Percentiles rank a stretch among this genome's conserved stretches.
phyloP scores from a whole-genome alignment of 2,113 vertebrate species.

The Tragelaphus imberbis region DNA sequence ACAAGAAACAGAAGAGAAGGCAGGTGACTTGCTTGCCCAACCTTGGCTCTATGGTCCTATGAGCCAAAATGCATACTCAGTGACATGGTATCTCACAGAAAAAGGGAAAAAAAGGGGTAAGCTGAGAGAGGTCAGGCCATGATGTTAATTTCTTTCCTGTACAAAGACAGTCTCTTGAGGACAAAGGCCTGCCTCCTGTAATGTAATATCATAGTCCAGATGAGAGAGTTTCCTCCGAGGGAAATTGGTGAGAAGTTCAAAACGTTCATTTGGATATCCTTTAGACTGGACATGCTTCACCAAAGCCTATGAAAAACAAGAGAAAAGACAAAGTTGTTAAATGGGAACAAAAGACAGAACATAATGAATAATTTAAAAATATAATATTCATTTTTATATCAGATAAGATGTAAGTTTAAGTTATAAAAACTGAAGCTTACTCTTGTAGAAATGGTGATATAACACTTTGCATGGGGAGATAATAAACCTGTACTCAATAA shows the following conservation, averaged over 20 bases:
- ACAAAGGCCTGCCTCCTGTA: constrained; percentile 98
- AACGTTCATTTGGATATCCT: constrained; percentile 98
- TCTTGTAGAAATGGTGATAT: not conserved
- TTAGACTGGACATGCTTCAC: constrained; percentile 97
- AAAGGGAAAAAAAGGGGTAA: constrained; percentile 75
- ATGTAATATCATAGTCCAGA: constrained; percentile 98
- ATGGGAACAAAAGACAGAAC: not conserved
- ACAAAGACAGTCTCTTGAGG: constrained; percentile 99
- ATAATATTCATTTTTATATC: not conserved
- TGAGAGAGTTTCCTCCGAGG: constrained; percentile 97
- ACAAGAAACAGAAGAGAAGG: constrained; percentile 65
- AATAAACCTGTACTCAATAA: constrained; percentile 13
- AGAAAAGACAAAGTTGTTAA: constrained; percentile 36
- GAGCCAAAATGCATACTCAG: constrained; percentile 76
- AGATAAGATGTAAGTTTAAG: not conserved
- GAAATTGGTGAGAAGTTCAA: constrained; percentile 99
- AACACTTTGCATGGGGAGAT: not conserved
- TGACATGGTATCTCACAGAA: constrained; percentile 71
- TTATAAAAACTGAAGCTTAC: not conserved
- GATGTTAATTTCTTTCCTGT: constrained; percentile 96
- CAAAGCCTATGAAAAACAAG: constrained; percentile 83
- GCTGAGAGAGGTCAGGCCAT: constrained; percentile 78
- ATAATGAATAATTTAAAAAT: not conserved
- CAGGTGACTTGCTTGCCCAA: constrained; percentile 69
- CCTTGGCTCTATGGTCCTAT: constrained; percentile 73